Base-by-base conservation (phyloP, 1,140 invertebrate species). In the Euwallacea similis region DNA sequence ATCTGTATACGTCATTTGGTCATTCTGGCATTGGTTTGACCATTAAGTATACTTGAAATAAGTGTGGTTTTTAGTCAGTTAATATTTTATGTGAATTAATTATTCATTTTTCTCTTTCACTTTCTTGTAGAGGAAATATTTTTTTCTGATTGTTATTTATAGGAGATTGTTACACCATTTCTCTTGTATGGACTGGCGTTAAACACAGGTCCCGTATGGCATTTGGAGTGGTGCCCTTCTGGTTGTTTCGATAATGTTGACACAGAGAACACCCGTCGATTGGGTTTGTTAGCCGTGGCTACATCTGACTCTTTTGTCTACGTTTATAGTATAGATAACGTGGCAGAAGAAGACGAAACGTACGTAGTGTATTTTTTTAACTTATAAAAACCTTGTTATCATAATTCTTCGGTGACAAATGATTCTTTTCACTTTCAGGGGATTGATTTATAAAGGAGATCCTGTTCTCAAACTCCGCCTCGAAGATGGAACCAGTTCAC, bases 161-260 rank as follows among this genome's bases (percentile, higher is more conserved):
- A 76, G n/a, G 74, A 66, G 33, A 55, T 15, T 7, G 41, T 42
- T 4, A 16, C 53, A 66, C 82, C 85, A 6, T 72, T 69, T 60
- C 80, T 89, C 62, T 78, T 81, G 2, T 85, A 88, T 67, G 85
- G 84, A 2, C 79, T 93, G 59, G 84, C 84, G 42, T 88, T 91
- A 76, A 82, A 89, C 15, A 84, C 82, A 74, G 90, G 91, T n/a
- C 85, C 85, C 7, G 81, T 91, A 10, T 91, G 89, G 88, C 83
- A 85, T 44, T 81, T 92, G 78, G 86, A 87, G 76, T 93, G 90
- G 90, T 93, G 91, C 82, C 91, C 91, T 10, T 90, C 89, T 0
- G 90, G 90, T 16, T 86, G 86, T 73, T 87, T 70, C 64, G 81
- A 81, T 11, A 61, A 78, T 43, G 50, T 71, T 66, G 67, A 61